phyloP scores from a whole-genome alignment of 2,888 invertebrate genomes.

The Cylloceria caligata region DNA sequence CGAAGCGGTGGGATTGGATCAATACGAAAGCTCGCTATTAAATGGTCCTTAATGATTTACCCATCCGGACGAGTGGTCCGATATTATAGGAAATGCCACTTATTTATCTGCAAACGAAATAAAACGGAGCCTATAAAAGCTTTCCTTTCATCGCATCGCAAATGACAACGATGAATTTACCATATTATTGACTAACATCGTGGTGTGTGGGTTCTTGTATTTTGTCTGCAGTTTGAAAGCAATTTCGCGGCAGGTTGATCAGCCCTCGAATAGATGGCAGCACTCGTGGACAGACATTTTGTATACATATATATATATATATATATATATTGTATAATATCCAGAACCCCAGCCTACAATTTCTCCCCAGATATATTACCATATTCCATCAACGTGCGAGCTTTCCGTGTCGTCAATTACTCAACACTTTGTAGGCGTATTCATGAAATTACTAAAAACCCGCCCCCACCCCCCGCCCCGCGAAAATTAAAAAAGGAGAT shows the following conservation, averaged over 20 bases:
- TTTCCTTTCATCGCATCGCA: neutral
- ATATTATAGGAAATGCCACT: slow-evolving; percentile 3
- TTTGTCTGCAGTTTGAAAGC: neutral
- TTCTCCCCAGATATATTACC: slow-evolving; percentile 46
- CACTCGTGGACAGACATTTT: slow-evolving; percentile 13
- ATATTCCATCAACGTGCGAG: slow-evolving; percentile 51
- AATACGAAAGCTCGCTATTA: slow-evolving; percentile 51
- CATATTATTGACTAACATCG: neutral
- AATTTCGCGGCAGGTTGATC: slow-evolving; percentile 18
- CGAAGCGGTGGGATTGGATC: slow-evolving; percentile 39
- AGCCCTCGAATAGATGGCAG: slow-evolving; percentile 45
- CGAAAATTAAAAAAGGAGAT: neutral
- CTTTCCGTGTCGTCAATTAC: slow-evolving; percentile 54
- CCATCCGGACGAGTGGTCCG: slow-evolving; percentile 8
- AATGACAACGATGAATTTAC: slow-evolving; percentile 9
- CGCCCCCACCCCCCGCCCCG: neutral
- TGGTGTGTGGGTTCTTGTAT: neutral
- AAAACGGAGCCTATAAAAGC: neutral
- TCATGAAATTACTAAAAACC: slow-evolving; percentile 19
- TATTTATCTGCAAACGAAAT: slow-evolving; percentile 10
- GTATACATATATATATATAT: slow-evolving; percentile 3
- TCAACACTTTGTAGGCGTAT: slow-evolving; percentile 8
- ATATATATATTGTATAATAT: neutral
- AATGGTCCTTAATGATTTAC: neutral
- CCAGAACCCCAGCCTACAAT: slow-evolving; percentile 30